phyloP scores from a whole-genome alignment of 2,797 vertebrate genomes.

The Pseudopleuronectes americanus region DNA sequence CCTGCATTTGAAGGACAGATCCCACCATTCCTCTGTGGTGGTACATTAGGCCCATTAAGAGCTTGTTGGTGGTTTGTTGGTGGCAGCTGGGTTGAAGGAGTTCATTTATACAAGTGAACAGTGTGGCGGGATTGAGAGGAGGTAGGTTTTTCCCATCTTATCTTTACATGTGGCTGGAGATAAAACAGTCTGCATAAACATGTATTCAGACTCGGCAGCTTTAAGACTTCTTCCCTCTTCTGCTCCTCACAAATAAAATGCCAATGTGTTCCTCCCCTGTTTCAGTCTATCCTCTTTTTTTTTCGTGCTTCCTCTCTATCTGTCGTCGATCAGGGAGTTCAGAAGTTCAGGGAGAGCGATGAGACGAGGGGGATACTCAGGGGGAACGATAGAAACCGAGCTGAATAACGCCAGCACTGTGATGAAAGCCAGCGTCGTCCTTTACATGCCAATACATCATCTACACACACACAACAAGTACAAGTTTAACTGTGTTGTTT shows the following conservation, averaged over 20 bases:
- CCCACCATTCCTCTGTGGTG: too few species aligned
- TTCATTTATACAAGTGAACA: too few species aligned
- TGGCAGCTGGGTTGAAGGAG: too few species aligned
- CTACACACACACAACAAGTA: conserved; percentile 11
- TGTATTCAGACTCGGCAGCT: neutral
- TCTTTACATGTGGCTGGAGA: too few species aligned
- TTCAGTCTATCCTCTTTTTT: conserved; percentile 4
- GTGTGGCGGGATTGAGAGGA: too few species aligned
- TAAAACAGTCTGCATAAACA: conserved; percentile 4
- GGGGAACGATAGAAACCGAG: conserved; percentile 10
- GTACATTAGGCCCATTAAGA: too few species aligned
- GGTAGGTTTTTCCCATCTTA: too few species aligned
- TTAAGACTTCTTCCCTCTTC: neutral
- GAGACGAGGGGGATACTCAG: conserved; percentile 24
- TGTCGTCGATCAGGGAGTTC: conserved; percentile 45
- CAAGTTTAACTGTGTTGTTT: conserved; percentile 1
- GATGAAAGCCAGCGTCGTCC: conserved; percentile 61
- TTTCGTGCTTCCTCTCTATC: neutral
- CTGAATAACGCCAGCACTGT: conserved; percentile 36
- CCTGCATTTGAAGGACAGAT: too few species aligned
- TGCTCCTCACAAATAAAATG: conserved; percentile 17
- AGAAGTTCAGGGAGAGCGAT: conserved; percentile 50
- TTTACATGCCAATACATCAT: conserved; percentile 56
- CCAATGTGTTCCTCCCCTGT: conserved; percentile 16
- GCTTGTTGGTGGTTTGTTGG: too few species aligned